Conservation (phyloP, 2,888 invertebrate species). For the Ophioninae sp. region DNA sequence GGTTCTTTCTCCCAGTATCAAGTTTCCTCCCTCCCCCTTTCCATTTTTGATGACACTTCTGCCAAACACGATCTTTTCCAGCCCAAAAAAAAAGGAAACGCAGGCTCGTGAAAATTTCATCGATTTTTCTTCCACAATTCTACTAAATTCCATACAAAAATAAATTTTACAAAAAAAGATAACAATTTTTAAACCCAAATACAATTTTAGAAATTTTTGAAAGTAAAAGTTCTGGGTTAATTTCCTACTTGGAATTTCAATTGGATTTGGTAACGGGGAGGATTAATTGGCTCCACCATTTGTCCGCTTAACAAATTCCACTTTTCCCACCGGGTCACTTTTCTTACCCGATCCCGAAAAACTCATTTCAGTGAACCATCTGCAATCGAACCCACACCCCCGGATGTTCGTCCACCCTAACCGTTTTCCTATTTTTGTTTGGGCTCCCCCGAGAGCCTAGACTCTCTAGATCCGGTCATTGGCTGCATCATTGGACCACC, state of each 20-base stretch:
- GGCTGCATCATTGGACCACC: constrained; percentile 10
- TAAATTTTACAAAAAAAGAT: not conserved
- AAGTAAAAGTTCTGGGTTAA: no score
- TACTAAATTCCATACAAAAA: not conserved
- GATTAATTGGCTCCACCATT: constrained; percentile 35
- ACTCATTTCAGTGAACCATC: constrained; percentile 59
- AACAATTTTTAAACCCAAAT: not conserved
- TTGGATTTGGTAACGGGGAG: not conserved
- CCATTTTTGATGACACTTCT: constrained; percentile 25
- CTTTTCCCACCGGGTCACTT: constrained; percentile 41
- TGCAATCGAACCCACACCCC: constrained; percentile 52
- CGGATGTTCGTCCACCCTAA: constrained; percentile 48
- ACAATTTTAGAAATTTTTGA: no score
- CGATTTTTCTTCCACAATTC: no score
- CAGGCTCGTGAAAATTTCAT: not conserved
- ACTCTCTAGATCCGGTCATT: not conserved
- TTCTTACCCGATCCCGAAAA: constrained; percentile 38
- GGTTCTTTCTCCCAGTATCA: constrained; percentile 60
- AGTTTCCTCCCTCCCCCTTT: constrained; percentile 30
- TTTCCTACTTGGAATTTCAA: not conserved
- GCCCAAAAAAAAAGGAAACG: not conserved
- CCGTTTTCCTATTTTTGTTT: constrained; percentile 50
- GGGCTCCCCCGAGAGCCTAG: constrained; percentile 51
- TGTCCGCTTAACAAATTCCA: constrained; percentile 15
- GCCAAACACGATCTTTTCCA: constrained; percentile 10